A percentile compares a stretch with the other conserved stretches of the same genome.
Evolutionary conservation across 2,888 invertebrate species (phyloP).

Genomic region (Caradrina kadenii): DNA sequence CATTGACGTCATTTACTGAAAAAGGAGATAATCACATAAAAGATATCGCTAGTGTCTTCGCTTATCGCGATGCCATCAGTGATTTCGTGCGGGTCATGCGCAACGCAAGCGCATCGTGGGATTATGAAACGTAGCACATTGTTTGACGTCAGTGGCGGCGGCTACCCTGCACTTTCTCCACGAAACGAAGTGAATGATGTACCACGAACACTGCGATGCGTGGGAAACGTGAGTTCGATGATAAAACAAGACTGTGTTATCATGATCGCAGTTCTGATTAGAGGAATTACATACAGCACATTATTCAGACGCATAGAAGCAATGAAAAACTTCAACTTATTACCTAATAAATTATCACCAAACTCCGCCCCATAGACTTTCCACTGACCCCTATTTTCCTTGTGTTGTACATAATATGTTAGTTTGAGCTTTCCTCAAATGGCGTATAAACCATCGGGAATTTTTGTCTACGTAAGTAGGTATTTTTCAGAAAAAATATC

Average conservation of each 20-base stretch:
- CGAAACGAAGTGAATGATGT: constrained; percentile 63
- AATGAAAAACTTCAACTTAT: no score
- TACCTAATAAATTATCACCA: background rate
- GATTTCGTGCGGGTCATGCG: constrained; percentile 62
- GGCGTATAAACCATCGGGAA: constrained; percentile 15
- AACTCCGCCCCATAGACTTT: no score
- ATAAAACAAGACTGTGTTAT: constrained; percentile 19
- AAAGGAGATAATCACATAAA: constrained; percentile 42
- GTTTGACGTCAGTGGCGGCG: constrained; percentile 84
- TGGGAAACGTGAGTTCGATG: constrained; percentile 67
- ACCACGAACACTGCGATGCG: constrained; percentile 60
- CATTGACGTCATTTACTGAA: constrained; percentile 61
- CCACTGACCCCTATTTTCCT: constrained; percentile 18
- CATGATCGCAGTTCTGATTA: constrained; percentile 5
- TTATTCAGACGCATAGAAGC: background rate
- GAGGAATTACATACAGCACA: background rate
- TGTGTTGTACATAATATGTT: background rate
- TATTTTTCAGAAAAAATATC: background rate
- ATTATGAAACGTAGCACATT: constrained; percentile 75
- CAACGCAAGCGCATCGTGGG: constrained; percentile 59
- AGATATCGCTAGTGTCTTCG: constrained; percentile 48
- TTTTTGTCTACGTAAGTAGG: constrained; percentile 33
- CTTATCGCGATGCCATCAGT: constrained; percentile 64
- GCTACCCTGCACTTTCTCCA: constrained; percentile 81
- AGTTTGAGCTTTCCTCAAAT: constrained; percentile 34